phyloP scores from a whole-genome alignment of 2,113 vertebrate genomes.

The Eulacestoma nigropectus region DNA sequence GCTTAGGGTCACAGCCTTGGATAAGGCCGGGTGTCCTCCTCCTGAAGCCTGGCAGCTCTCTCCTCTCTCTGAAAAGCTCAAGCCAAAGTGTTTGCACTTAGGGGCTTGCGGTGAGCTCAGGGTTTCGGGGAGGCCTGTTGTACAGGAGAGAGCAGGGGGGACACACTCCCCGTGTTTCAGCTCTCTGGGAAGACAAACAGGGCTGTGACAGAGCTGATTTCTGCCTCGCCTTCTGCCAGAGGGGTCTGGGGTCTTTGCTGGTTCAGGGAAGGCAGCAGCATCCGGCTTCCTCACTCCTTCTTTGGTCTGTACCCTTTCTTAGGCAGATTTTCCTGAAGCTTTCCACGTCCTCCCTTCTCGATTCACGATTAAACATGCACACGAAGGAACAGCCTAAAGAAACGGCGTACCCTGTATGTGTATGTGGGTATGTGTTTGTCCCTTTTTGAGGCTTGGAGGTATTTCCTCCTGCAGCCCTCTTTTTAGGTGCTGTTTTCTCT shows the following conservation, averaged over 20 bases:
- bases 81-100: neutral
- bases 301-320: neutral
- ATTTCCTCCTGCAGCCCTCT: neutral
- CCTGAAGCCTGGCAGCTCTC: neutral
- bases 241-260: neutral
- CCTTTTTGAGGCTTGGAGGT: neutral
- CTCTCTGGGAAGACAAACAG: neutral
- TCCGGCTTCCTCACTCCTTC: neutral
- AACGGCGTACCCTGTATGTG: neutral
- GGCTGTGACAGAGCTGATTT: neutral
- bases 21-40: neutral
- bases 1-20: neutral
- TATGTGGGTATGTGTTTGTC: neutral
- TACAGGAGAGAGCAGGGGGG: neutral
- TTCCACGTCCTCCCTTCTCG: neutral
- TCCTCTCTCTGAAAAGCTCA: neutral
- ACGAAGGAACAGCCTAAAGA: neutral
- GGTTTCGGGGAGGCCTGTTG: neutral
- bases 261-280: neutral
- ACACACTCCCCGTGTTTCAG: neutral
- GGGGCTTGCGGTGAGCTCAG: neutral
- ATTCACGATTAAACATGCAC: neutral
- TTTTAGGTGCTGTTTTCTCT: neutral
- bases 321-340: neutral
- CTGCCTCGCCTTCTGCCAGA: neutral